Percentiles rank a stretch among this genome's conserved stretches.
These are phyloP conservation scores for Anodontia alba DNA, from an alignment of 2,888 invertebrate species.

Conservation along the genomic window DNA sequence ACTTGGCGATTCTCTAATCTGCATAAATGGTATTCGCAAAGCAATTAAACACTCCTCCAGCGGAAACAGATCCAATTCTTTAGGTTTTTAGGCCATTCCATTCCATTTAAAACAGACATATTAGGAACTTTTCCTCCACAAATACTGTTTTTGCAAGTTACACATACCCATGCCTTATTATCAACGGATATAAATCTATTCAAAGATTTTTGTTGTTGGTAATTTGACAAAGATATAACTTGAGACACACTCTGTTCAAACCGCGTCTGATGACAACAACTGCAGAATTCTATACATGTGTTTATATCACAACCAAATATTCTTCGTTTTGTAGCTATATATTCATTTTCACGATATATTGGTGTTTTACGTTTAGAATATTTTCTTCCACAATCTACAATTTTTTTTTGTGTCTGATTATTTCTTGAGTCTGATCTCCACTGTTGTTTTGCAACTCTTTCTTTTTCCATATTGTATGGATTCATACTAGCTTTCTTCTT, in stretches of 20 bases:
- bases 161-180: slow-evolving; percentile 33
- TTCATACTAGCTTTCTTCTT: no score
- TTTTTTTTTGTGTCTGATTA: background rate
- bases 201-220: slow-evolving; percentile 31
- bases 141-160: slow-evolving; percentile 35
- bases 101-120: slow-evolving; percentile 26
- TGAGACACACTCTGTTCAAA: slow-evolving; percentile 23
- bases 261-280: slow-evolving; percentile 32
- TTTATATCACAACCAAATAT: no score
- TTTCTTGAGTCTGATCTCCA: background rate
- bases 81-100: slow-evolving; percentile 53
- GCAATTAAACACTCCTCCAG: slow-evolving; percentile 57
- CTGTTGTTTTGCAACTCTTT: background rate
- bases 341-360: slow-evolving; percentile 10
- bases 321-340: background rate
- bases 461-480: no score
- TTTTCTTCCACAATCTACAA: background rate
- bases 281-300: slow-evolving; percentile 13
- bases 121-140: slow-evolving; percentile 35
- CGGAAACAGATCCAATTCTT: slow-evolving; percentile 46
- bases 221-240: background rate
- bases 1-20: no score
- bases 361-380: background rate
- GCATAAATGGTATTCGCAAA: slow-evolving; percentile 48
- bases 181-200: slow-evolving; percentile 27